These are phyloP conservation scores for Torymus aiolomorphi DNA, from an alignment of 2,888 invertebrate species.

Conservation along the genomic window DNA sequence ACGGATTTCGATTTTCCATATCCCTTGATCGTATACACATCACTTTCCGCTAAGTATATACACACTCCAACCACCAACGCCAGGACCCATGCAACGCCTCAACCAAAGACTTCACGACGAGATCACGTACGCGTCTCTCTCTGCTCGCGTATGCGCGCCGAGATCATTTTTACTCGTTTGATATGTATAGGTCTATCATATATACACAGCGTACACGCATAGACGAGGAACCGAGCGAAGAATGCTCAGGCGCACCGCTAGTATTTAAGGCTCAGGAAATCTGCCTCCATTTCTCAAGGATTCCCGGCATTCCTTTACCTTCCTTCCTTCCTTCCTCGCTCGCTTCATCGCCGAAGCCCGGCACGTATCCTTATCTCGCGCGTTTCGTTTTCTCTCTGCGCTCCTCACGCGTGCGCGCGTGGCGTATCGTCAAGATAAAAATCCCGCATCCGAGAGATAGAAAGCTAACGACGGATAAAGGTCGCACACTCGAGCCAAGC, in stretches of 20 bases:
- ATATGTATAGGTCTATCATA: not conserved
- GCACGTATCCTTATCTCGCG: conserved; percentile 62
- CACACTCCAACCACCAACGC: too few relatives aligned
- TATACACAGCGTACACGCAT: not conserved
- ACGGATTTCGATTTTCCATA: too few relatives aligned
- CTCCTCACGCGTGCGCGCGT: conserved; percentile 34
- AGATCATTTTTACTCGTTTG: conserved; percentile 21
- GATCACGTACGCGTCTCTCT: too few relatives aligned
- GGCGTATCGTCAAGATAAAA: conserved; percentile 59
- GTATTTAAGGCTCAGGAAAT: conserved; percentile 50
- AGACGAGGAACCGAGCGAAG: not conserved
- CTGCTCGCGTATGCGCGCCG: not conserved
- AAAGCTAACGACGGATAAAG: conserved; percentile 54
- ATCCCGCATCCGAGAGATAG: conserved; percentile 44
- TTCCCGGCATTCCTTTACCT: conserved; percentile 29
- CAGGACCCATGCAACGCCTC: too few relatives aligned
- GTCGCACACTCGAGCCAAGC: conserved; percentile 1
- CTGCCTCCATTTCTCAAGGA: conserved; percentile 54
- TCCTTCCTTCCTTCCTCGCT: not conserved
- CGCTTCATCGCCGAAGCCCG: conserved; percentile 57
- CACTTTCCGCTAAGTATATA: too few relatives aligned
- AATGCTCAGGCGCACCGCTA: not conserved
- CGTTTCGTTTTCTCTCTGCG: conserved; percentile 54
- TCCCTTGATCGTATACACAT: too few relatives aligned
- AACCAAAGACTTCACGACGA: too few relatives aligned